Percentiles rank a stretch among this genome's conserved stretches.
These are phyloP conservation scores for Batillaria attramentaria DNA, from an alignment of 1,140 invertebrate species.

Conservation along the genomic window DNA sequence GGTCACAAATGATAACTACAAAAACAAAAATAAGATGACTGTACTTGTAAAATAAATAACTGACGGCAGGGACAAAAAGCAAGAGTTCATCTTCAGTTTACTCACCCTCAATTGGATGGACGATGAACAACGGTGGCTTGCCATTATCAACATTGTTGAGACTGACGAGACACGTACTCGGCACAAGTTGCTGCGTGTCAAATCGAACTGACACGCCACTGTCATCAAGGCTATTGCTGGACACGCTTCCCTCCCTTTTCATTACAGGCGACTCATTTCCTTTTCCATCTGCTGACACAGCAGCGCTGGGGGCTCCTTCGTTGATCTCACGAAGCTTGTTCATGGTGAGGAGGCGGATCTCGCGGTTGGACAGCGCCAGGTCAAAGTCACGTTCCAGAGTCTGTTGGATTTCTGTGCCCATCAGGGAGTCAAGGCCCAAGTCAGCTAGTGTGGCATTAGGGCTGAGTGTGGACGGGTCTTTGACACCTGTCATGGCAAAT, in stretches of 20 bases:
- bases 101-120: conserved; percentile 95
- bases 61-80: too few species aligned
- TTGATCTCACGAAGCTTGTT: conserved; percentile 79
- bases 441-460: conserved; percentile 86
- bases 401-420: conserved; percentile 99
- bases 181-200: conserved; percentile 72
- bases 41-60: too few species aligned
- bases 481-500: conserved; percentile 77
- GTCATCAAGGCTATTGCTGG: conserved; percentile 22
- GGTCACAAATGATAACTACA: too few species aligned
- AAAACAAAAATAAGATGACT: too few species aligned
- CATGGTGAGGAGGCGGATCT: conserved; percentile 81
- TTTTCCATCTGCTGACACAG: background rate
- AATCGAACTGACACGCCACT: conserved; percentile 36
- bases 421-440: conserved; percentile 96
- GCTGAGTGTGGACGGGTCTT: conserved; percentile 85
- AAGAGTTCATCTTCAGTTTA: too few species aligned
- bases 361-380: conserved; percentile 87
- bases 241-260: conserved; percentile 18
- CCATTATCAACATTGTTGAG: conserved; percentile 71
- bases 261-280: background rate
- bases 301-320: background rate
- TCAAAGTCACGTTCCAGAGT: conserved; percentile 94
- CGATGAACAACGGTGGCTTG: conserved; percentile 79
- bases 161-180: conserved; percentile 71